Evolutionary conservation across 1,140 invertebrate species (phyloP), one percentile per base, ranked within the genome.

Genomic region (Drosophila subobscura): DNA sequence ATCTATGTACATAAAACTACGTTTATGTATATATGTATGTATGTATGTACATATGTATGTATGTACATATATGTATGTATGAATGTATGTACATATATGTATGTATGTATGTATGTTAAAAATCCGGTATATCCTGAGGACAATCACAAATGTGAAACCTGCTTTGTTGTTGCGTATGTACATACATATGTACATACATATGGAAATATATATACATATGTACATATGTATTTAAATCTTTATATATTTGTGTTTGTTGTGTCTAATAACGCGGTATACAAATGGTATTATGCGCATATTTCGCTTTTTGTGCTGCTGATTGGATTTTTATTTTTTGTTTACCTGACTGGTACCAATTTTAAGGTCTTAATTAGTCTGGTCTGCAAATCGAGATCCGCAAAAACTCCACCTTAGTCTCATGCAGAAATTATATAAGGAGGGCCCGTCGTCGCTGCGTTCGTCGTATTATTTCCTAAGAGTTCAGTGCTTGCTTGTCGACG

Each of bases 361-460:
- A 77, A 85, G 65, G 81, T 81, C 80, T 85, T 85, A 85, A 85
- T 85, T 85, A 85, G 80, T 80, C 77, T 74, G 72, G 80, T 80
- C 77, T 74, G 72, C 63, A 64, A 49, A 74, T 86, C 63, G 52
- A 80, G 51, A 44, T 55, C 55, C 51, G 70, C 64, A 61, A 37
- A 37, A 37, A 37, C 10, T 4, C 12, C 33, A 37, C 33, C 10
- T 37, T 37, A 20, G 16, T 20, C 16, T 20, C 16, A 20, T 20
- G 16, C 0, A 55, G 61, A 59, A 20, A 20, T 20, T 20, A 20
- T 20, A 20, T 20, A 20, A 20, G 16, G 16, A 20, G 16, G 0
- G 16, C 16, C 16, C 16, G 16, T 20, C 16, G 16, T 20, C 16
- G 16, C 16, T 1, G 16, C 16, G 16, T 20, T 20, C 16, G 16